Evolutionary conservation across 2,888 invertebrate genomes (phyloP).

Genomic region (Schizotus pectinicornis): DNA sequence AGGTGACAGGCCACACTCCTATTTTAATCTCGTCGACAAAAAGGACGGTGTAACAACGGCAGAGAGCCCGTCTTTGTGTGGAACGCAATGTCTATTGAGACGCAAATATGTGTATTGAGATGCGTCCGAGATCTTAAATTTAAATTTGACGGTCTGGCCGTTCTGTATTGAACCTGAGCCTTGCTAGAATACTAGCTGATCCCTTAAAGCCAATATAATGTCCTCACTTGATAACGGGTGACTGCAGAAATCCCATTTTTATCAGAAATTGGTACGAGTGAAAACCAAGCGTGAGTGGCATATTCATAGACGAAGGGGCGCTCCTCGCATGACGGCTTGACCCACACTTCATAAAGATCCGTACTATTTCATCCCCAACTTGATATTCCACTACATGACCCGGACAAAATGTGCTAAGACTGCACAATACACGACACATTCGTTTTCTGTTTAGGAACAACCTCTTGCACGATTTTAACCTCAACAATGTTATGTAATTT

Average conservation of each 20-base stretch:
- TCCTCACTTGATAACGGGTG: conserved; percentile 35
- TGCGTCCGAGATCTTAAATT: conserved; percentile 33
- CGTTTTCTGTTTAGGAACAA: conserved; percentile 12
- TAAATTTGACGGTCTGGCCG: conserved; percentile 34
- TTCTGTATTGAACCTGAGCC: conserved; percentile 33
- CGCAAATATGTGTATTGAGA: conserved; percentile 34
- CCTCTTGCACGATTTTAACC: background rate
- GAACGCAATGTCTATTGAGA: conserved; percentile 29
- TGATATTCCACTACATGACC: conserved; percentile 27
- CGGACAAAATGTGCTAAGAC: conserved; percentile 25
- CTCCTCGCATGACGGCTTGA: conserved; percentile 28
- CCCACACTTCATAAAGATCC: conserved; percentile 29
- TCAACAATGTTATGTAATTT: background rate
- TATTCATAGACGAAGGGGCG: conserved; percentile 28
- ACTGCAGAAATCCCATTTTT: conserved; percentile 36
- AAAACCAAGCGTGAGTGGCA: conserved; percentile 34
- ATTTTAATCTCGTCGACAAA: conserved; percentile 25
- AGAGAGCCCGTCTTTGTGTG: conserved; percentile 16
- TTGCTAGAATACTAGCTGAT: conserved; percentile 32
- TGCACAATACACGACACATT: conserved; percentile 12
- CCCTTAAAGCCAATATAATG: conserved; percentile 36
- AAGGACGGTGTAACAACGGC: conserved; percentile 11
- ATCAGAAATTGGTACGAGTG: conserved; percentile 36
- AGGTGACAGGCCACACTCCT: background rate
- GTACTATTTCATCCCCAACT: conserved; percentile 25